Conservation (phyloP, 2,113 vertebrate genomes). For the Calyptomena viridis region DNA sequence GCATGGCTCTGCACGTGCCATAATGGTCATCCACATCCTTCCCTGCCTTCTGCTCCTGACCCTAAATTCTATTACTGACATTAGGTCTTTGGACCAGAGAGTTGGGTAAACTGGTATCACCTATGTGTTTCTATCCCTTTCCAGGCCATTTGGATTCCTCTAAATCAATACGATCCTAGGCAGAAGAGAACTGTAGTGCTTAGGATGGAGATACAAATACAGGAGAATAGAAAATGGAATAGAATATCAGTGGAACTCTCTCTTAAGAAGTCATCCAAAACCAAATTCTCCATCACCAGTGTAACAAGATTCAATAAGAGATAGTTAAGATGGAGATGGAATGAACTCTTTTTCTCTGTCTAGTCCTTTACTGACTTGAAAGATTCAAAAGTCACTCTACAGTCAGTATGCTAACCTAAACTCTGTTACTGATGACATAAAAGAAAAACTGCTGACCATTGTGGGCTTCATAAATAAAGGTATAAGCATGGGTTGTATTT, state of each 20-base stretch:
- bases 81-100: background rate
- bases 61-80: too few relatives aligned
- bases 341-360: background rate
- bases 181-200: background rate
- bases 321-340: accelerated
- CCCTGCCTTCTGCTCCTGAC: too few relatives aligned
- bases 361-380: background rate
- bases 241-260: background rate
- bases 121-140: background rate
- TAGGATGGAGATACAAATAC: background rate
- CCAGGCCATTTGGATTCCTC: too few relatives aligned
- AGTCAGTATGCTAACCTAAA: background rate
- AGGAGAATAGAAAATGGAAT: background rate
- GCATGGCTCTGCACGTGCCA: too few relatives aligned
- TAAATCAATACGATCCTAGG: too few relatives aligned
- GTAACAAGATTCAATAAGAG: background rate
- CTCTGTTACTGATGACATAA: background rate
- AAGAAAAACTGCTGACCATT: background rate
- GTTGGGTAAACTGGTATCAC: background rate
- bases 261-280: background rate
- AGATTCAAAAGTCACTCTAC: background rate
- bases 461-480: background rate
- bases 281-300: background rate
- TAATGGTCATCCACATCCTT: too few relatives aligned
- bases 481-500: background rate